Evolutionary conservation across 2,797 vertebrate genomes (phyloP), one percentile per base, ranked within the genome.

Genomic region (Pangasius krempfi): DNA sequence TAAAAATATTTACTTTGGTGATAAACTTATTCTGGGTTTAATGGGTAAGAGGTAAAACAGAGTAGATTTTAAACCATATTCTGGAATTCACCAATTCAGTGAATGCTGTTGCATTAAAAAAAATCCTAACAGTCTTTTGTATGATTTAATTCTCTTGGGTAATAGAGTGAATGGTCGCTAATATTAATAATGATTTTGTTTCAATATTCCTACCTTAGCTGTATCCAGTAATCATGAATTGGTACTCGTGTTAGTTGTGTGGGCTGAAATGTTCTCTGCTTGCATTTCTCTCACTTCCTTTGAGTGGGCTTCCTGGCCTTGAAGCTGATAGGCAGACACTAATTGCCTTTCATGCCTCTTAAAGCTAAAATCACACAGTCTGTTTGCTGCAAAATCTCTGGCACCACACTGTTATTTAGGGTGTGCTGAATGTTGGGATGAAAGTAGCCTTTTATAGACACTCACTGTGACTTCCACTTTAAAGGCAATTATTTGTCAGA

Each of bases 321-420:
- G 84, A 88, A 88, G 86, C 70, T 89, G 86, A 88, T 86, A 76
- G 64, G 86, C 84, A 86, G 86, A 68, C 87, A 87, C 79, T 88
- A 88, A 90, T 90, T 87, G 78, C 47, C 79, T 92, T 90, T 85
- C 83, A 89, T 84, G 80, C 8, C 72, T 88, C 79, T 89, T 75
- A 72, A 87, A 78, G 79, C 84, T 73, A 90, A 87, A 90, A 88
- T 84, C 79, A 86, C 86, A 75, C 30, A n/a, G 7, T 83, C 54
- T 89, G 47, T 47, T 70, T 40, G 47, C 86, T 33, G 40, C 8
- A 64, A 60, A 84, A 81, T 85, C n/a, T 85, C 62, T 64, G 47
- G 82, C 75, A 85, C 27, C 68, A 66, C 86, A 56, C 54, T 85
- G 75, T 89, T 89, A 88, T 80, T 75, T 82, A 82, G 79, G 88